These are phyloP conservation scores for Oscheius sp. DNA, from an alignment of 2,888 invertebrate genomes.

Conservation along the genomic window DNA sequence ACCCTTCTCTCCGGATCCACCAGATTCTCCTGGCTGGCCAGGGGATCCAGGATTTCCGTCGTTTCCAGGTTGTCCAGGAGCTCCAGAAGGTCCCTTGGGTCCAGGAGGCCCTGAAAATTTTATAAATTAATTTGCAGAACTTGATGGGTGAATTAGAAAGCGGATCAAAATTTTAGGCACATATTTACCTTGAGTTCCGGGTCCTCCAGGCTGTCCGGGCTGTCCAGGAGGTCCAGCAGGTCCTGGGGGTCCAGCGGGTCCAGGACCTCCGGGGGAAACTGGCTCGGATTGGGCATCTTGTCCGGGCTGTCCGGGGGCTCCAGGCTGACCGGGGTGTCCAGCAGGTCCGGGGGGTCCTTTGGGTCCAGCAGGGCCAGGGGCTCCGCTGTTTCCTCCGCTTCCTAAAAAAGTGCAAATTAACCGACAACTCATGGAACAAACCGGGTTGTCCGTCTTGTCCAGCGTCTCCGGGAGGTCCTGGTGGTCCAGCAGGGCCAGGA, in stretches of 20 bases:
- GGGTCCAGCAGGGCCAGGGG: conserved; percentile 59
- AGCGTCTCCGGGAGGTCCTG: conserved; percentile 54
- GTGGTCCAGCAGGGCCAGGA: conserved; percentile 27
- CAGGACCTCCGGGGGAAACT: conserved; percentile 54
- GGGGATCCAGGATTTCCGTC: too few relatives aligned
- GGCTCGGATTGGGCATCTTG: conserved; percentile 40
- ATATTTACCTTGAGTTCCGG: conserved; percentile 37
- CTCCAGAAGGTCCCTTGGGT: conserved; percentile 38
- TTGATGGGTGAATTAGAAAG: background rate
- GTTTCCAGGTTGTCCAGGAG: too few relatives aligned
- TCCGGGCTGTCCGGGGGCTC: conserved; percentile 32
- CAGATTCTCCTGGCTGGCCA: too few relatives aligned
- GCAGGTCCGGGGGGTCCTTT: conserved; percentile 54
- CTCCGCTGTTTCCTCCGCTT: conserved; percentile 48
- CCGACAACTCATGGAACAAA: too few relatives aligned
- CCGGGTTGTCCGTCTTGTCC: conserved; percentile 58
- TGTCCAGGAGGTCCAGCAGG: conserved; percentile 44
- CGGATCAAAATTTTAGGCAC: too few relatives aligned
- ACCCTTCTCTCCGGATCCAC: too few relatives aligned
- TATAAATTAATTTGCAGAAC: too few relatives aligned
- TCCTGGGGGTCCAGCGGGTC: conserved; percentile 39
- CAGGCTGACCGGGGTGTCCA: conserved; percentile 59
- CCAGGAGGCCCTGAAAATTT: conserved; percentile 42
- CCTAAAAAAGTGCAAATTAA: too few relatives aligned
- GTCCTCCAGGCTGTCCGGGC: conserved; percentile 37